Conservation (phyloP, 1,140 invertebrate species). For the Octopus bimaculoides region DNA sequence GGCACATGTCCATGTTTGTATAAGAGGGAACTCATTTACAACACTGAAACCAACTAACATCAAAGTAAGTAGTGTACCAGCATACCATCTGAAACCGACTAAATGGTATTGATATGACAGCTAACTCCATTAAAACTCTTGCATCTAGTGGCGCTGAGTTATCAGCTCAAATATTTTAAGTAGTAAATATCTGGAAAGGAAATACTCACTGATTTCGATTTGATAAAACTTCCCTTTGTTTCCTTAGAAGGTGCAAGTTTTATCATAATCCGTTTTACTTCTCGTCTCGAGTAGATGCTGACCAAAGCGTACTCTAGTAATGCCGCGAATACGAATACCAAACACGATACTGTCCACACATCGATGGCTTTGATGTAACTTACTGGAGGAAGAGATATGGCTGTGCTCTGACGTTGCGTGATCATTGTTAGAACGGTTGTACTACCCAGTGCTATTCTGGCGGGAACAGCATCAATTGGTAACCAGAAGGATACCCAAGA, state of each 20-base stretch:
- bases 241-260: constrained; percentile 1
- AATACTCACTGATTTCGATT: constrained; percentile 6
- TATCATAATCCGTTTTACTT: constrained; percentile 12
- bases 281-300: constrained; percentile 33
- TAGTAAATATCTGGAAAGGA: not conserved
- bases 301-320: constrained; percentile 82
- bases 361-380: constrained; percentile 63
- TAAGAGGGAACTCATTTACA: too few species aligned
- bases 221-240: constrained; percentile 10
- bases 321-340: constrained; percentile 70
- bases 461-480: constrained; percentile 64
- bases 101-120: too few species aligned
- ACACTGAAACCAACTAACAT: too few species aligned
- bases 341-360: constrained; percentile 45
- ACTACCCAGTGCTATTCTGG: constrained; percentile 62
- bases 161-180: too few species aligned
- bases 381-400: constrained; percentile 28
- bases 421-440: constrained; percentile 41
- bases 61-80: too few species aligned
- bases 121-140: too few species aligned
- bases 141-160: too few species aligned
- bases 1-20: too few species aligned
- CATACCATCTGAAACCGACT: too few species aligned
- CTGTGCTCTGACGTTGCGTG: constrained; percentile 28
- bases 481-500: constrained; percentile 97